These are phyloP conservation scores for Saccopteryx bilineata DNA, from an alignment of 2,113 vertebrate genomes.

Conservation along the genomic window DNA sequence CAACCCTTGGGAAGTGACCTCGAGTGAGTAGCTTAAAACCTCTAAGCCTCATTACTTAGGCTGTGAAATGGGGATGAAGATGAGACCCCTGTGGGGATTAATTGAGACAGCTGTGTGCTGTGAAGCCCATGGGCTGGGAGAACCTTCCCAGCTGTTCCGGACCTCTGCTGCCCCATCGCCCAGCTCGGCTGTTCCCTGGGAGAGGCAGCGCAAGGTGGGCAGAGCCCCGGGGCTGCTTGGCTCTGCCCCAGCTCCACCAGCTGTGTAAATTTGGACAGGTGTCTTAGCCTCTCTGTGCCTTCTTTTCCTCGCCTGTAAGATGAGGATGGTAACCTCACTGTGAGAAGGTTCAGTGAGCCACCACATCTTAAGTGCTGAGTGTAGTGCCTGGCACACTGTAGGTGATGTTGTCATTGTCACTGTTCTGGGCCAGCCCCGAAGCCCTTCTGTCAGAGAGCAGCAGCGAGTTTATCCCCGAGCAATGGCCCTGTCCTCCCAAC, in stretches of 20 bases:
- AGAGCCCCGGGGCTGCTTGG: background rate
- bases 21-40: background rate
- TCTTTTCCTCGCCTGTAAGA: background rate
- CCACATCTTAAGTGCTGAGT: background rate
- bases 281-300: background rate
- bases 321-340: background rate
- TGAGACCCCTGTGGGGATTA: background rate
- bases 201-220: background rate
- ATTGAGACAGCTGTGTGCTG: fast-evolving
- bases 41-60: background rate
- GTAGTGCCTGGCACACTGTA: fast-evolving
- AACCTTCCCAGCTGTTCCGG: background rate
- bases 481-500: background rate
- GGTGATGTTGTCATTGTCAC: too few species aligned
- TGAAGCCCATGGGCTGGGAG: fast-evolving
- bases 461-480: background rate
- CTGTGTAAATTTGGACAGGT: background rate
- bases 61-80: background rate
- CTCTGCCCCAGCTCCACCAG: background rate
- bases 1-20: background rate
- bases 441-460: background rate
- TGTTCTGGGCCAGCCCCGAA: background rate
- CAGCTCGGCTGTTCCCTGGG: background rate
- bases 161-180: background rate
- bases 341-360: background rate